Evolutionary conservation across 1,140 invertebrate species (phyloP).

Genomic region (Tetraneura akinire): DNA sequence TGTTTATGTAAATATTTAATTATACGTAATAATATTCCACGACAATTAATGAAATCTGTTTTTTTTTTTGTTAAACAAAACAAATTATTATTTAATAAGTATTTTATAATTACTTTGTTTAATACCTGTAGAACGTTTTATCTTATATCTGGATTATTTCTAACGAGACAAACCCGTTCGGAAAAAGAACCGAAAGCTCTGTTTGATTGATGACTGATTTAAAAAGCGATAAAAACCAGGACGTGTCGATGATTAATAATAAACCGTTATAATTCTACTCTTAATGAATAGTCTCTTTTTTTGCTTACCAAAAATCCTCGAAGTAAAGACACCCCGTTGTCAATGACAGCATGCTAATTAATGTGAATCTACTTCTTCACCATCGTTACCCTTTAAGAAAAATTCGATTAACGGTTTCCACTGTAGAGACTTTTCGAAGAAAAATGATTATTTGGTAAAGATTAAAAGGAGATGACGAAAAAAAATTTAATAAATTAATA

Average conservation of each 20-base stretch:
- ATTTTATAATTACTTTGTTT: constrained; percentile 27
- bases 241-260: constrained; percentile 48
- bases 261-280: constrained; percentile 47
- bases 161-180: constrained; percentile 41
- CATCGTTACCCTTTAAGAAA: neutral
- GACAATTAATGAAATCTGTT: neutral
- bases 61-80: neutral
- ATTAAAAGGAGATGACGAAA: constrained; percentile 19
- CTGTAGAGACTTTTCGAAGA: constrained; percentile 20
- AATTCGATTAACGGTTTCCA: constrained; percentile 35
- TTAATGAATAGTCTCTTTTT: constrained; percentile 46
- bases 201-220: constrained; percentile 50
- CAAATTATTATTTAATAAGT: neutral
- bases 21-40: too few relatives aligned
- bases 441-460: constrained; percentile 41
- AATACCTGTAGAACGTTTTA: constrained; percentile 40
- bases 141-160: constrained; percentile 36
- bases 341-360: constrained; percentile 51
- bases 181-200: constrained; percentile 31
- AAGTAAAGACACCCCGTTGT: constrained; percentile 45
- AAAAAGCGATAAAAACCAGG: constrained; percentile 41
- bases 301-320: constrained; percentile 44
- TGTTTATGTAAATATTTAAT: too few relatives aligned
- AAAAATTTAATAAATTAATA: constrained; percentile 34
- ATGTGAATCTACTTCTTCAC: constrained; percentile 30